Percentiles rank a stretch among this genome's conserved stretches.
Evolutionary conservation across 1,140 invertebrate species (phyloP).

Genomic region (Capitella teleta): DNA sequence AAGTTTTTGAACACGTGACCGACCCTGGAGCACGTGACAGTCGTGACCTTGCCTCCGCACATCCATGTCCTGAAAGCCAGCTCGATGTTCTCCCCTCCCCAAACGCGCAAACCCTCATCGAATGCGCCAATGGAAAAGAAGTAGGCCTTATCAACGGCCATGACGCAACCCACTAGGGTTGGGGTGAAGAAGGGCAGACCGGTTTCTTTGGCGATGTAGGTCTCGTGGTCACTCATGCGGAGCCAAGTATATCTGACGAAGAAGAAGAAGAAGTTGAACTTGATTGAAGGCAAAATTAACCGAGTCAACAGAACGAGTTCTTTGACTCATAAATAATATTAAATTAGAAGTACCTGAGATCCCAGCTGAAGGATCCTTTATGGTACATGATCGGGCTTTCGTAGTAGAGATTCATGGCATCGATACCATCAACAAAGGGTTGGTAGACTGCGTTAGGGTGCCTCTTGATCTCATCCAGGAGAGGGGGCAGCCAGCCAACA

Average conservation of each 20-base stretch:
- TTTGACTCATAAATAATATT: too few relatives aligned
- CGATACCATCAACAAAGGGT: slow-evolving; percentile 11
- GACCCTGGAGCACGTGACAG: slow-evolving; percentile 89
- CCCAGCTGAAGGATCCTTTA: slow-evolving; percentile 11
- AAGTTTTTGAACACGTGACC: slow-evolving; percentile 78
- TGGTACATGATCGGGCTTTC: slow-evolving; percentile 1
- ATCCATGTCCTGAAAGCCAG: slow-evolving; percentile 95
- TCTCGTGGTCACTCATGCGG: slow-evolving; percentile 4
- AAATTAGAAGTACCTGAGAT: slow-evolving; percentile 11
- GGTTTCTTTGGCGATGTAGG: slow-evolving; percentile 2
- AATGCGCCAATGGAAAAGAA: slow-evolving; percentile 85
- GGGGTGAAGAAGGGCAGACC: slow-evolving; percentile 53
- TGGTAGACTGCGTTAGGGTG: slow-evolving; percentile 4
- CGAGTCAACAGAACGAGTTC: too few relatives aligned
- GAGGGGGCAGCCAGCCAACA: slow-evolving; percentile 86
- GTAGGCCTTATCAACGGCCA: slow-evolving; percentile 76
- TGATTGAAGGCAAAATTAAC: too few relatives aligned
- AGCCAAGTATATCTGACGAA: slow-evolving; percentile 10
- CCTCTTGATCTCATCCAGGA: slow-evolving; percentile 60
- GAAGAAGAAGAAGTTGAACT: too few relatives aligned
- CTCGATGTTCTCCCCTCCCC: slow-evolving; percentile 93
- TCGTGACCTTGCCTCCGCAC: slow-evolving; percentile 87
- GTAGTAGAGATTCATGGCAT: slow-evolving; percentile 7
- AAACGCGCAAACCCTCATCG: slow-evolving; percentile 70
- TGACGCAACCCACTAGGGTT: slow-evolving; percentile 89